These are phyloP conservation scores for Leptarthrus brevirostris DNA, from an alignment of 2,888 invertebrate species.

Conservation along the genomic window DNA sequence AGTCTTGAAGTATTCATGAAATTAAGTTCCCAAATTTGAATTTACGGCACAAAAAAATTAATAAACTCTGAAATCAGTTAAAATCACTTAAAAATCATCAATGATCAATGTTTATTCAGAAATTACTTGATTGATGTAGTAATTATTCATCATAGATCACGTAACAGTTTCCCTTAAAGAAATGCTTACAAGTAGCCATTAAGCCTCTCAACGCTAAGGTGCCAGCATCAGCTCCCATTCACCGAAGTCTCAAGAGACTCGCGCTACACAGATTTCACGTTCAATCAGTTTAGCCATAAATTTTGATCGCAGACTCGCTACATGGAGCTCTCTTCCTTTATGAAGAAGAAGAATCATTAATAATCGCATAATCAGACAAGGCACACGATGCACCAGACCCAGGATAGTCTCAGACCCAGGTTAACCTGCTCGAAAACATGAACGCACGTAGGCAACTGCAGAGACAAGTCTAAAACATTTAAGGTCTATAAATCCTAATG, in stretches of 20 bases:
- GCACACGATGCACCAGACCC: constrained; percentile 56
- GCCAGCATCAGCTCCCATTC: constrained; percentile 40
- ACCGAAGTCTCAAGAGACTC: background rate
- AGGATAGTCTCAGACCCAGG: constrained; percentile 49
- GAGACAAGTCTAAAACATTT: constrained; percentile 55
- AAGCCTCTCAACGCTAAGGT: constrained; percentile 28
- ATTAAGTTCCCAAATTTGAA: too few relatives aligned
- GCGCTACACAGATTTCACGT: constrained; percentile 56
- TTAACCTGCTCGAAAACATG: constrained; percentile 38
- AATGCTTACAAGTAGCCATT: constrained; percentile 16
- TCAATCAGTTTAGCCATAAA: constrained; percentile 58
- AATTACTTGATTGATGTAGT: background rate
- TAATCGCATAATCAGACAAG: constrained; percentile 59
- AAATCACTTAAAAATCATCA: too few relatives aligned
- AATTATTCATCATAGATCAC: constrained; percentile 15
- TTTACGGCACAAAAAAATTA: too few relatives aligned
- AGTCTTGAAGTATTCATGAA: too few relatives aligned
- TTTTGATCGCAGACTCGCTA: constrained; percentile 56
- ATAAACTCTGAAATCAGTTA: too few relatives aligned
- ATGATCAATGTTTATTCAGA: too few relatives aligned
- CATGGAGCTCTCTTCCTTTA: constrained; percentile 54
- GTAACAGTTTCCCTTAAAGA: background rate
- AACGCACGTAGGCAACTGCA: constrained; percentile 51
- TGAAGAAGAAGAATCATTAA: constrained; percentile 56
- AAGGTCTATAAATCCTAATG: constrained; percentile 58